Base-by-base conservation (phyloP, 2,888 invertebrate species). In the Nomada lathburiana region DNA sequence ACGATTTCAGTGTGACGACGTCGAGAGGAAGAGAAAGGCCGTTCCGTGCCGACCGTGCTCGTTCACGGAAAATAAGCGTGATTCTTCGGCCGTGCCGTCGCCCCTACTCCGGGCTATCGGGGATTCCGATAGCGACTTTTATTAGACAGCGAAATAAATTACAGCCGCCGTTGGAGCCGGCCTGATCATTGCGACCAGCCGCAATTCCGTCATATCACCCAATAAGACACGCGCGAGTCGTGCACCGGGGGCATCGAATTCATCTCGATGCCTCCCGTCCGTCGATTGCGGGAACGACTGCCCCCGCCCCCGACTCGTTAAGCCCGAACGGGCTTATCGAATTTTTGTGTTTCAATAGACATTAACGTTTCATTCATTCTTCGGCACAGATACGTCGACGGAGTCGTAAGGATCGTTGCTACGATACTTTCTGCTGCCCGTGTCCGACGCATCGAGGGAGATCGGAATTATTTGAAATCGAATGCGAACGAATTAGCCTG, bases 111-210 rank as follows among this genome's bases (percentile, higher is more conserved):
- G 53, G 65, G 47, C 74, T 82, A 77, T 82, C 73, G 73, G 47
- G 29, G 57, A 77, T 73, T 83, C 57, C 77, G 16, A n/a, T n/a
- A n/a, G 42, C 42, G 59, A 73, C 81, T 72, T 82, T 83, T 82
- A 83, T 83, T 78, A 78, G 74, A 71, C 82, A 60, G 69, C 26
- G 69, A 76, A 82, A 82, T 81, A 81, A 82, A 81, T 82, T 75
- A 82, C 81, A 53, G 52, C 53, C 60, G 68, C 16, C 67, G 67
- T 18, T 16, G 26, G 18, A 68, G 44, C 44, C 63, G 64, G 62
- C 72, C 76, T 80, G 70, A 81, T 57, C 60, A 80, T 70, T 70
- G 52, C 73, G 68, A 81, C 79, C 68, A 69, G 79, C 80, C 53
- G 80, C 74, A 80, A 82, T 82, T 80, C 70, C 74, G 74, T 74